A percentile compares a stretch with the other conserved stretches of the same genome.
phyloP scores from a whole-genome alignment of 2,797 vertebrate species.

The Bovichtus diacanthus region DNA sequence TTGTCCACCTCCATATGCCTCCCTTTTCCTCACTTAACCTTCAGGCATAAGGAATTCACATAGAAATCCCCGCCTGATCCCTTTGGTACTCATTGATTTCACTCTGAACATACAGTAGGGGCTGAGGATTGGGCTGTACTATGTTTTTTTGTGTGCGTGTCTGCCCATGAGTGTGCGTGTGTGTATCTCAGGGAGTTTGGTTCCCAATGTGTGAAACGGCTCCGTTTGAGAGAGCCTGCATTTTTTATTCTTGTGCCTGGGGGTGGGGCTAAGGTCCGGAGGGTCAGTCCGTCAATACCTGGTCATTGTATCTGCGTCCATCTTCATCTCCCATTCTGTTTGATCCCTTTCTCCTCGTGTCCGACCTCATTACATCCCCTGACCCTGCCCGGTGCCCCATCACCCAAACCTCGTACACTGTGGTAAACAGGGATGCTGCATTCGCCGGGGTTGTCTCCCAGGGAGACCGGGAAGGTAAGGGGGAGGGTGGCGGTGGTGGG shows the following conservation, averaged over 20 bases:
- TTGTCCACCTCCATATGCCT: slow-evolving; percentile 55
- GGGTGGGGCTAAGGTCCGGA: slow-evolving; percentile 64
- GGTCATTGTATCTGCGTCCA: slow-evolving; percentile 80
- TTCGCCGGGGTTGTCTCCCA: slow-evolving; percentile 43
- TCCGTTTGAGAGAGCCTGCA: slow-evolving; percentile 66
- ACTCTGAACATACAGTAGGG: slow-evolving; percentile 61
- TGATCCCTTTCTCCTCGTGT: slow-evolving; percentile 74
- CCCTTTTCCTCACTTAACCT: slow-evolving; percentile 75
- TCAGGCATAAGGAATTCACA: slow-evolving; percentile 76
- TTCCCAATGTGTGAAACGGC: slow-evolving; percentile 63
- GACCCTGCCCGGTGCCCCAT: slow-evolving; percentile 60
- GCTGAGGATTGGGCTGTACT: slow-evolving; percentile 43
- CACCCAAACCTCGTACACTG: slow-evolving; percentile 9
- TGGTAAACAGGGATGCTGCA: slow-evolving; percentile 47
- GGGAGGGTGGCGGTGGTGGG: too few species aligned
- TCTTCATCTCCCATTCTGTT: slow-evolving; percentile 85
- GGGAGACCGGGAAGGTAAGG: slow-evolving; percentile 32
- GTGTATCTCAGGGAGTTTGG: slow-evolving; percentile 49
- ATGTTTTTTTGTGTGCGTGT: slow-evolving; percentile 19
- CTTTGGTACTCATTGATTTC: slow-evolving; percentile 77
- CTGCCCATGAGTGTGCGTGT: not conserved
- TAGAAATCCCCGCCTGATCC: slow-evolving; percentile 65
- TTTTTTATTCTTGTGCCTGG: slow-evolving; percentile 74
- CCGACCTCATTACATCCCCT: slow-evolving; percentile 77
- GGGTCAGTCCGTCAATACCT: slow-evolving; percentile 79